Evolutionary conservation across 2,888 invertebrate genomes (phyloP).

Genomic region (Meghimatium bilineatum): DNA sequence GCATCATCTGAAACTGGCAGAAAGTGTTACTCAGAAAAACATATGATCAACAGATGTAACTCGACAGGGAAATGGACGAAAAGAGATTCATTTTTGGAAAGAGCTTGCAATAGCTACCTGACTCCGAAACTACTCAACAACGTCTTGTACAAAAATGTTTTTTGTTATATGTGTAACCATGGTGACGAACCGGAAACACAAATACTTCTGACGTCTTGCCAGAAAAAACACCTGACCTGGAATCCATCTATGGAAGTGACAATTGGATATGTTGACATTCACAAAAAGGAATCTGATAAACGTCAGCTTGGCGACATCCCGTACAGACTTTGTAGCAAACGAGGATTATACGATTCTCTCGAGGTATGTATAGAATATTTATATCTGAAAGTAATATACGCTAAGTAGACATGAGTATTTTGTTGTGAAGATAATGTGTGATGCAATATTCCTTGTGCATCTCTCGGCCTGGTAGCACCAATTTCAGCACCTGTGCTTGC

Average conservation of each 20-base stretch:
- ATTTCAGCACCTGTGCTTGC: no score
- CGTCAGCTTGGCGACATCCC: not conserved
- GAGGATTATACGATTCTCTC: constrained; percentile 22
- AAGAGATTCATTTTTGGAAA: constrained; percentile 49
- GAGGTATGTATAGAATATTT: constrained; percentile 10
- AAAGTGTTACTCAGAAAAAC: constrained; percentile 37
- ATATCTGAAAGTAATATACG: no score
- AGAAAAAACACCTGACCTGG: not conserved
- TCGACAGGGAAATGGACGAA: constrained; percentile 49
- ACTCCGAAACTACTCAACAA: constrained; percentile 41
- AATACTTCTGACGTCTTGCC: constrained; percentile 29
- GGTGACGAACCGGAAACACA: constrained; percentile 26
- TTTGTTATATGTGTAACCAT: constrained; percentile 55
- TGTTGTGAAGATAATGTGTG: no score
- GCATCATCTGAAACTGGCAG: constrained; percentile 10
- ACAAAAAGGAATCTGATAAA: not conserved
- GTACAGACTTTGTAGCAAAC: not conserved
- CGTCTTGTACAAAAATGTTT: constrained; percentile 50
- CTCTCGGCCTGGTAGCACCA: no score
- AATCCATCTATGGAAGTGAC: not conserved
- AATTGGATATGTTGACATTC: not conserved
- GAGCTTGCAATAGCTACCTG: constrained; percentile 51
- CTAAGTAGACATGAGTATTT: no score
- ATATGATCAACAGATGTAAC: constrained; percentile 48
- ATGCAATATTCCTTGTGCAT: no score